Evolutionary conservation across 2,888 invertebrate genomes (phyloP).

Genomic region (Hedya salicella): DNA sequence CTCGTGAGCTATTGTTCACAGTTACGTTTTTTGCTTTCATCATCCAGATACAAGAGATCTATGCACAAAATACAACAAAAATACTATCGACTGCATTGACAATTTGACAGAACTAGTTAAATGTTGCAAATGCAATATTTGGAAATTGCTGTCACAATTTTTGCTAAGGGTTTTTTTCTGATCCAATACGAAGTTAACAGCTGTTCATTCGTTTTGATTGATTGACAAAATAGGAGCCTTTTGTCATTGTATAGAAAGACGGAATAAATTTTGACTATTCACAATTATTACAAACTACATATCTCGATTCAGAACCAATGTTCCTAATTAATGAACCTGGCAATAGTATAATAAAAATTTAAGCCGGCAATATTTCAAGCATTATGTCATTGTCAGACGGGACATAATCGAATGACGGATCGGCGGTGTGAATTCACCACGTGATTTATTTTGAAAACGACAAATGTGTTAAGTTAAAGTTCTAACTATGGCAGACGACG

Average conservation of each 20-base stretch:
- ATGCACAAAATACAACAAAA: slow-evolving; percentile 68
- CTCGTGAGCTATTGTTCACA: slow-evolving; percentile 65
- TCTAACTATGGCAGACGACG: slow-evolving; percentile 71
- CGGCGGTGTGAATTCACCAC: slow-evolving; percentile 46
- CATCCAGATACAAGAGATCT: slow-evolving; percentile 72
- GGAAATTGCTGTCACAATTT: slow-evolving; percentile 1
- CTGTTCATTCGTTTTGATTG: no score
- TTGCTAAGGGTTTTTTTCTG: not conserved
- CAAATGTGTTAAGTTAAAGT: slow-evolving; percentile 43
- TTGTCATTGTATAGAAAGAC: no score
- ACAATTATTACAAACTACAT: no score
- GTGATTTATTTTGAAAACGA: slow-evolving; percentile 51
- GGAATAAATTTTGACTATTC: no score
- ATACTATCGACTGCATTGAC: slow-evolving; percentile 57
- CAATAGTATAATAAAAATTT: not conserved
- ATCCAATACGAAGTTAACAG: not conserved
- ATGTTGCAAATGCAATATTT: slow-evolving; percentile 20
- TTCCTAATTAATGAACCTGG: not conserved
- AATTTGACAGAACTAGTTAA: slow-evolving; percentile 48
- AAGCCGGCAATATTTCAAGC: not conserved
- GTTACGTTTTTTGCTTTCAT: slow-evolving; percentile 77
- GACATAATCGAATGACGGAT: no score
- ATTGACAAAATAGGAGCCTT: no score
- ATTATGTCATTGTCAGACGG: slow-evolving; percentile 13
- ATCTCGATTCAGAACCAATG: no score